Conservation (phyloP, 2,888 invertebrate species). For the Sinelater perroti region DNA sequence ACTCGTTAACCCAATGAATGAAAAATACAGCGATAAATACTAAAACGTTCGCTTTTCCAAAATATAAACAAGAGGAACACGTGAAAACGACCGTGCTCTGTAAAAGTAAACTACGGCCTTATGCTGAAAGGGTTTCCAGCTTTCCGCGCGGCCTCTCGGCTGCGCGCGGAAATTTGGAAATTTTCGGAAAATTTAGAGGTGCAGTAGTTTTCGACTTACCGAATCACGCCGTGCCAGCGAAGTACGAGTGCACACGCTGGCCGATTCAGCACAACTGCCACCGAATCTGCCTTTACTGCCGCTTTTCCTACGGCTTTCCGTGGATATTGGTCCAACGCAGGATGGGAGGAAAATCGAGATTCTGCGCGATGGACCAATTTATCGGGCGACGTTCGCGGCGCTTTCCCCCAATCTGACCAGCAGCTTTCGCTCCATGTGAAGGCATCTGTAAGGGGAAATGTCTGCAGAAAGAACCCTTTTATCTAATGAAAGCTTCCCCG, state of each 20-base stretch:
- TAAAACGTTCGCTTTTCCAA: conserved; percentile 12
- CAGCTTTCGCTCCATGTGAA: conserved; percentile 24
- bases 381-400: conserved; percentile 43
- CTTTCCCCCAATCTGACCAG: conserved; percentile 21
- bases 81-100: conserved; percentile 22
- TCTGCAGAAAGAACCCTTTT: conserved; percentile 8
- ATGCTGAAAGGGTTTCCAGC: conserved; percentile 4
- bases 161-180: too few species aligned
- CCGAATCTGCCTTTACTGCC: conserved; percentile 40
- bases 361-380: conserved; percentile 46
- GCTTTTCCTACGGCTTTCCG: conserved; percentile 43
- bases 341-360: conserved; percentile 48
- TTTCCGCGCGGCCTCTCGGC: conserved; percentile 10
- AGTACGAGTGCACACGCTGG: conserved; percentile 32
- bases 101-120: conserved; percentile 20
- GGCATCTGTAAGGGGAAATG: conserved; percentile 16
- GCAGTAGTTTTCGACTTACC: conserved; percentile 21
- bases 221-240: conserved; percentile 18
- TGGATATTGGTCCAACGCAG: conserved; percentile 51
- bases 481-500: too few species aligned
- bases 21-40: too few species aligned
- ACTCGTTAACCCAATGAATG: too few species aligned
- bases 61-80: conserved; percentile 19
- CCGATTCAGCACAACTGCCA: conserved; percentile 38
- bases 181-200: too few species aligned